A percentile compares a stretch with the other conserved stretches of the same genome.
phyloP scores from a whole-genome alignment of 2,797 vertebrate species.

The Gouania willdenowi region DNA sequence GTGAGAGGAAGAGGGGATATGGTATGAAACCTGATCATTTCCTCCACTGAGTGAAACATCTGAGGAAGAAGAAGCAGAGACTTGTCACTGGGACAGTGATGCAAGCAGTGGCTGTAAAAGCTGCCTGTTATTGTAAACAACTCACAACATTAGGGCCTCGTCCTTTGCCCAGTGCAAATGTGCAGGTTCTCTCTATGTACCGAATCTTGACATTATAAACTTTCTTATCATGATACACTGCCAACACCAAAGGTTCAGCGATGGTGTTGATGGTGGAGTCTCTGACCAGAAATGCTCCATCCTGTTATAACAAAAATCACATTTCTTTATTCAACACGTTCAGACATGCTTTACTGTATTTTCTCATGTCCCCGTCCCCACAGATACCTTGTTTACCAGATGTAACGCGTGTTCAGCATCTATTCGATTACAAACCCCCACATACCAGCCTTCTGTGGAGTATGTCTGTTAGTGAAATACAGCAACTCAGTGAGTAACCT shows the following conservation, averaged over 20 bases:
- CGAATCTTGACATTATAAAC: constrained; percentile 92
- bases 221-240: constrained; percentile 78
- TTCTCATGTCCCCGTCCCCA: no score
- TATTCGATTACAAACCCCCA: constrained; percentile 73
- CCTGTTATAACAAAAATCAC: no score
- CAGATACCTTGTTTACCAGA: constrained; percentile 79
- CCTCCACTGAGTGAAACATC: constrained; percentile 84
- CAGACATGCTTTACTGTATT: no score
- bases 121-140: background rate
- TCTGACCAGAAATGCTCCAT: constrained; percentile 87
- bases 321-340: no score
- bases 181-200: constrained; percentile 70
- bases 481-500: background rate
- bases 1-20: constrained; percentile 81
- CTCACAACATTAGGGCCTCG: constrained; percentile 81
- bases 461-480: constrained; percentile 32
- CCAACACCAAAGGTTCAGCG: constrained; percentile 83
- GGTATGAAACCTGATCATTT: constrained; percentile 86
- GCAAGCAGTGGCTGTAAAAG: background rate
- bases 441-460: constrained; percentile 77
- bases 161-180: constrained; percentile 82
- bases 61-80: constrained; percentile 32
- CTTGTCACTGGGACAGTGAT: background rate
- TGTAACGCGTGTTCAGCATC: constrained; percentile 82
- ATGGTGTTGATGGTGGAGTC: constrained; percentile 77